Percentiles rank a stretch among this genome's conserved stretches.
These are phyloP conservation scores for Agonopterix heracliana DNA, from an alignment of 2,888 invertebrate species.

Conservation along the genomic window DNA sequence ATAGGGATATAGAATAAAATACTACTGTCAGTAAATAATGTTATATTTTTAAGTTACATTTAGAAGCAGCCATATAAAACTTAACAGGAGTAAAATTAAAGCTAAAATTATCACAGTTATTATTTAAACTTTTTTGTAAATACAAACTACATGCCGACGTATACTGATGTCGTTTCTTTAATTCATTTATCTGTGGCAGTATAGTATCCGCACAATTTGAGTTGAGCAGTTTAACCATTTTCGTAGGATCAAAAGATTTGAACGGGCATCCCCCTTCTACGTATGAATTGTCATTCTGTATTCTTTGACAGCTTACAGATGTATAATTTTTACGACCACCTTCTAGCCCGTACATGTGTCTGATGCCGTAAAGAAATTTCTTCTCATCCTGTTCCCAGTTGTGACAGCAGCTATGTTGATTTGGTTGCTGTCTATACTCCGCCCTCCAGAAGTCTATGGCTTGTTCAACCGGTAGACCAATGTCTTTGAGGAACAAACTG, in stretches of 20 bases:
- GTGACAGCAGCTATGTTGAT: constrained; percentile 74
- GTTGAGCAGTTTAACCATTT: constrained; percentile 36
- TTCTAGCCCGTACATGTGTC: constrained; percentile 84
- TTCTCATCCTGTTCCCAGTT: constrained; percentile 79
- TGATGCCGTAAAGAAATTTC: constrained; percentile 80
- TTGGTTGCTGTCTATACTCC: constrained; percentile 76
- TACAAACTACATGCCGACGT: constrained; percentile 45
- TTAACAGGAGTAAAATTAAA: constrained; percentile 62
- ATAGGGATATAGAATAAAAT: too few relatives aligned
- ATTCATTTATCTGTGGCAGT: constrained; percentile 42
- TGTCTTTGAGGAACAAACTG: constrained; percentile 82
- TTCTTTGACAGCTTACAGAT: constrained; percentile 74
- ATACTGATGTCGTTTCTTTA: constrained; percentile 36
- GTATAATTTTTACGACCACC: constrained; percentile 79
- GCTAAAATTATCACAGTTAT: constrained; percentile 38
- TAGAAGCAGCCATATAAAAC: constrained; percentile 38
- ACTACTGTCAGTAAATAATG: too few relatives aligned
- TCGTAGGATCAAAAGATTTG: constrained; percentile 68
- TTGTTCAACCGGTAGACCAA: constrained; percentile 80
- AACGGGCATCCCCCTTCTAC: constrained; percentile 81
- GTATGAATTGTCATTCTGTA: constrained; percentile 74
- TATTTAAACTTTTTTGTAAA: constrained; percentile 21
- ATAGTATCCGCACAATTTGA: constrained; percentile 19
- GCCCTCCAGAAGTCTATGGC: constrained; percentile 79
- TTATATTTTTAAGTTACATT: constrained; percentile 7